phyloP scores from a whole-genome alignment of 2,797 vertebrate species.

The Taenioides sp. region DNA sequence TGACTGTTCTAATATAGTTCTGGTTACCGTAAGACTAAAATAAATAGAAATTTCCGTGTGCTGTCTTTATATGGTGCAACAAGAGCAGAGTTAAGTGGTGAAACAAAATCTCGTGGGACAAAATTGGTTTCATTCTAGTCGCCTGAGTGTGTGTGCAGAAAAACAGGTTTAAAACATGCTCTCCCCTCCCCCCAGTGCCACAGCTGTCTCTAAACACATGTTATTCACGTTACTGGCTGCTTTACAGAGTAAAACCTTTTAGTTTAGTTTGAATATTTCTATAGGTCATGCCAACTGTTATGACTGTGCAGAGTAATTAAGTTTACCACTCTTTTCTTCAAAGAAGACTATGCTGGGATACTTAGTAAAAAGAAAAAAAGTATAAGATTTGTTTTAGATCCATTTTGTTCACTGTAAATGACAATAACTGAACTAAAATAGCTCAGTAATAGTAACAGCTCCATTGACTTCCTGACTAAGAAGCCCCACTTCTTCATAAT shows the following conservation, averaged over 20 bases:
- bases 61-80: neutral
- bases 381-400: no score
- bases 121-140: constrained; percentile 33
- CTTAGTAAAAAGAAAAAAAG: no score
- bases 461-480: neutral
- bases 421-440: no score
- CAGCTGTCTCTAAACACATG: neutral
- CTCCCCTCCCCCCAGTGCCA: neutral
- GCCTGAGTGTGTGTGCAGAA: constrained; percentile 6
- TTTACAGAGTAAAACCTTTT: constrained; percentile 11
- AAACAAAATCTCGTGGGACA: constrained; percentile 30
- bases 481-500: neutral
- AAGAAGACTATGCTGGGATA: neutral
- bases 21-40: neutral
- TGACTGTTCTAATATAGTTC: neutral
- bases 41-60: neutral
- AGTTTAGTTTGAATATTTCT: constrained; percentile 4
- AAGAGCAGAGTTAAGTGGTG: constrained; percentile 21
- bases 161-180: constrained; percentile 51
- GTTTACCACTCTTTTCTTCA: neutral
- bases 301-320: neutral
- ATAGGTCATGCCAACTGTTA: neutral
- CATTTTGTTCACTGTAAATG: no score
- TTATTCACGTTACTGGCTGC: neutral
- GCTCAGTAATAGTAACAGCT: no score